Evolutionary conservation across 2,888 invertebrate genomes (phyloP).

Genomic region (Cryptophagus acutangulus): DNA sequence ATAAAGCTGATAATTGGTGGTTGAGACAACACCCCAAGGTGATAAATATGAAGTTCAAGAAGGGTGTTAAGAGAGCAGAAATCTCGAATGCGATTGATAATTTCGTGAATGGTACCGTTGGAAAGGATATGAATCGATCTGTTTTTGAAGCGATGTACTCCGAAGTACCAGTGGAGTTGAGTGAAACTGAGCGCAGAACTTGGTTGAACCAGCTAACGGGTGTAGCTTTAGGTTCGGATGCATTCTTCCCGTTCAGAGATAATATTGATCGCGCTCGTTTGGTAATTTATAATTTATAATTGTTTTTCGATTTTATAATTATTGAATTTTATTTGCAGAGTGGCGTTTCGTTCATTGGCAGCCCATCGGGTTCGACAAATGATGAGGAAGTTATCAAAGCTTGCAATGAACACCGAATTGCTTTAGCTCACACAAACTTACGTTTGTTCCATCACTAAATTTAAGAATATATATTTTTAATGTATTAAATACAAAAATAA

Average conservation of each 20-base stretch:
- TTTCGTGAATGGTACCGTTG: constrained; percentile 87
- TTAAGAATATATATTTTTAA: no score
- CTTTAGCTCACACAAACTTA: constrained; percentile 81
- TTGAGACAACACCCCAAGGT: constrained; percentile 88
- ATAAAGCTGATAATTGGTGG: constrained; percentile 99
- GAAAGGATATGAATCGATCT: constrained; percentile 76
- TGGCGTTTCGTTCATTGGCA: constrained; percentile 89
- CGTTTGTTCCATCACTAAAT: constrained; percentile 90
- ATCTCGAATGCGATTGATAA: constrained; percentile 94
- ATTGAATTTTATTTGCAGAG: constrained; percentile 59
- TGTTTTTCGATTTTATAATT: constrained; percentile 3
- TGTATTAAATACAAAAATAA: no score
- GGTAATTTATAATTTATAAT: constrained; percentile 51
- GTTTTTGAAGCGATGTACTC: constrained; percentile 74
- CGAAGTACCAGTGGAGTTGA: constrained; percentile 65
- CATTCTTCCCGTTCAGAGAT: constrained; percentile 98
- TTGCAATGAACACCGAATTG: constrained; percentile 86
- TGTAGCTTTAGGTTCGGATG: constrained; percentile 89
- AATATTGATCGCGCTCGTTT: constrained; percentile 89
- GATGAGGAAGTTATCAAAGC: constrained; percentile 85
- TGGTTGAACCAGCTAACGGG: constrained; percentile 70
- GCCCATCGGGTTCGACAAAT: constrained; percentile 92
- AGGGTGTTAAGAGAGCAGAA: constrained; percentile 83
- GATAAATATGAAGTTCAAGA: constrained; percentile 74
- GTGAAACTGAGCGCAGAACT: constrained; percentile 58